Base-by-base conservation (phyloP, 2,797 vertebrate genomes). In the Uromys caudimaculatus region DNA sequence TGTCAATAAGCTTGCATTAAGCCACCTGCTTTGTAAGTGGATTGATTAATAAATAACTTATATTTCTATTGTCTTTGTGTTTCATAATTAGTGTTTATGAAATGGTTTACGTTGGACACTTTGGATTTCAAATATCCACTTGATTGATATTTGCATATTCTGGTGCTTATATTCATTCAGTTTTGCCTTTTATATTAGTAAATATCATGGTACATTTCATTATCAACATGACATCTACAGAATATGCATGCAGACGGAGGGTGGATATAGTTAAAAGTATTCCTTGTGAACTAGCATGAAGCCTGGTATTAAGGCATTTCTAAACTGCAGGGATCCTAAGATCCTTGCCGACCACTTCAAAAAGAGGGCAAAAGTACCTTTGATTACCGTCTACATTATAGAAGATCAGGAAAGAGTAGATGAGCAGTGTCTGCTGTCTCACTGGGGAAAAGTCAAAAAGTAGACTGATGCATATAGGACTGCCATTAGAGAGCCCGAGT, bases 21-120 rank as follows among this genome's bases (percentile, higher is more conserved):
- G 98, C 98, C 98, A 98, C 97, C 98, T 98, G 98, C 98, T 98
- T 98, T 98, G 98, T 98, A 98, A 98, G 98, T 98, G 98, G 97
- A 98, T 98, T 98, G 98, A 98, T 97, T 98, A 98, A 98, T 98
- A 98, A 98, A 98, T 98, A 98, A 97, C 97, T 98, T 98, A 98
- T 97, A 98, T 98, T 98, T 98, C 98, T 98, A 97, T 97, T 97
- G 98, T 98, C 97, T 97, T 97, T 98, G 98, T 98, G 98, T 98
- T 98, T 98, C 96, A 95, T 98, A 95, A 97, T 97, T 97, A 98
- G 95, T 98, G 96, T 96, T 97, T 94, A 81, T 96, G 90, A 87
- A 97, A 47, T 52, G 78, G 44, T 94, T 95, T 95, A 85, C 56
- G 69, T 89, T 94, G 96, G 86, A 93, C n/a, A 76, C 93, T 60